phyloP scores from a whole-genome alignment of 2,797 vertebrate genomes.

The Ptychobarbus kaznakovi region DNA sequence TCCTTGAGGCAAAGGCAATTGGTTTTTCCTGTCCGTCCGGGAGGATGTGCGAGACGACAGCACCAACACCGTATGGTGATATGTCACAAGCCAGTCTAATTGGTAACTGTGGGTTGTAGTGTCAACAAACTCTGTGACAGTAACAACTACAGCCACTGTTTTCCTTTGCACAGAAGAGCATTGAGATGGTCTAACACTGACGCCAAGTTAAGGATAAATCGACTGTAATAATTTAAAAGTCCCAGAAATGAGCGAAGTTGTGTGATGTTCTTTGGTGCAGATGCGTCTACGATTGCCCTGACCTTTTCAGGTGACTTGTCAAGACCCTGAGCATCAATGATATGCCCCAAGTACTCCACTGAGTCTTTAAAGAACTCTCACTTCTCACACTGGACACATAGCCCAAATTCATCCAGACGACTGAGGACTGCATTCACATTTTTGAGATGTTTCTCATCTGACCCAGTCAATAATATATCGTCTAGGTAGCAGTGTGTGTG shows the following conservation, averaged over 20 bases:
- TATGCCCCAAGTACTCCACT: constrained; percentile 23
- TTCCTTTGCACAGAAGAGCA: constrained; percentile 9
- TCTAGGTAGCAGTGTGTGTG: not conserved
- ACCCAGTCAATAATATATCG: not conserved
- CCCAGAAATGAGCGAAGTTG: not conserved
- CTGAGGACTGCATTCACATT: not conserved
- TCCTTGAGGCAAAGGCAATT: too few species aligned
- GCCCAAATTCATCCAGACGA: not conserved
- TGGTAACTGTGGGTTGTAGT: too few species aligned
- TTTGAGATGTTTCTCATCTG: not conserved
- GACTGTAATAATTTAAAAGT: constrained; percentile 17
- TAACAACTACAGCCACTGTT: not conserved
- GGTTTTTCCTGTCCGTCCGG: too few species aligned
- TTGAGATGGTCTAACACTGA: not conserved
- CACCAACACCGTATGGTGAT: too few species aligned
- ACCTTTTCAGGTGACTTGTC: constrained; percentile 35
- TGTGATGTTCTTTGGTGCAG: not conserved
- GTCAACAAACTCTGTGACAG: too few species aligned
- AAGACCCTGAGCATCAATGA: constrained; percentile 11
- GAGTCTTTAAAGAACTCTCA: constrained; percentile 12
- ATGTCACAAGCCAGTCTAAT: too few species aligned
- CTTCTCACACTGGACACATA: not conserved
- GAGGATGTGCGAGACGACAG: too few species aligned
- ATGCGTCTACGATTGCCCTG: constrained; percentile 2
- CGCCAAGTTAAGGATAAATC: not conserved